These are phyloP conservation scores for Leuctra nigra DNA, from an alignment of 2,888 invertebrate genomes.

Conservation along the genomic window DNA sequence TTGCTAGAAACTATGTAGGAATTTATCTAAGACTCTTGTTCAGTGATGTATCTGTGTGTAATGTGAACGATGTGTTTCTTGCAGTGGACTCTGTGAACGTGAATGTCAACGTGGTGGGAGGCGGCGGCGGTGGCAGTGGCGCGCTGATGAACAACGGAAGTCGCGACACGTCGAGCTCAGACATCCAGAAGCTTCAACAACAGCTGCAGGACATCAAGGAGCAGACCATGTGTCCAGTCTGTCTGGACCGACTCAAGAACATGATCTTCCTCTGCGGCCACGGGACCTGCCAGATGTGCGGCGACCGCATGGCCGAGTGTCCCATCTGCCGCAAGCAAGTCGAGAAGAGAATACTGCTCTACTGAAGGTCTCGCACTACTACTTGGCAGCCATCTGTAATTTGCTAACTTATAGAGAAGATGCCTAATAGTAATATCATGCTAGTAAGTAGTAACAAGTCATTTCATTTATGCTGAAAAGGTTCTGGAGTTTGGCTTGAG, in stretches of 20 bases:
- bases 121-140: constrained; percentile 31
- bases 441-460: too few relatives aligned
- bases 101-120: constrained; percentile 13
- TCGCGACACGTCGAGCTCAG: constrained; percentile 59
- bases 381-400: too few relatives aligned
- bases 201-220: constrained; percentile 97
- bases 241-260: constrained; percentile 94
- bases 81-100: constrained; percentile 1
- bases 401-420: too few relatives aligned
- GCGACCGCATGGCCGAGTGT: constrained; percentile 95
- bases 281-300: constrained; percentile 97
- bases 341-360: constrained; percentile 90
- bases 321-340: constrained; percentile 96
- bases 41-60: too few relatives aligned
- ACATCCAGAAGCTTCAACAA: constrained; percentile 87
- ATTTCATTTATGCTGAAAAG: too few relatives aligned
- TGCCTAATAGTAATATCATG: too few relatives aligned
- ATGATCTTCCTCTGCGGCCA: constrained; percentile 99
- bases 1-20: too few relatives aligned
- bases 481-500: too few relatives aligned
- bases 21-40: too few relatives aligned
- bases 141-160: constrained; percentile 60
- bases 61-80: too few relatives aligned
- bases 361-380: too few relatives aligned
- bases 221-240: constrained; percentile 98